Evolutionary conservation across 1,140 invertebrate species (phyloP).

Genomic region (Oscheius sp.): DNA sequence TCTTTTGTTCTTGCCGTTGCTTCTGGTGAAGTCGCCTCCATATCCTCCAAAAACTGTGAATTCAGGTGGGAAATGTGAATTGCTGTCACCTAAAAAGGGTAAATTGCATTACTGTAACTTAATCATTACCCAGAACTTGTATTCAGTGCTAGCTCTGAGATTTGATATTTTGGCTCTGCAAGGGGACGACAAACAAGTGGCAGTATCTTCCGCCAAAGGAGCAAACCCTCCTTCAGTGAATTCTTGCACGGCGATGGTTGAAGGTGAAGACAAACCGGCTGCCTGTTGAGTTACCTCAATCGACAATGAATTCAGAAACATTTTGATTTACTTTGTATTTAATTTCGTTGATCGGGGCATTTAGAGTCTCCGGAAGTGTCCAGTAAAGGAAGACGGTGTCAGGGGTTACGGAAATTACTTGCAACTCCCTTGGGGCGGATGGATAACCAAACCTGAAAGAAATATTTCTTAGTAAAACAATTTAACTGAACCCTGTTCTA

Average conservation of each 20-base stretch:
- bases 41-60: slow-evolving; percentile 52
- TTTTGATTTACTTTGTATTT: slow-evolving; percentile 50
- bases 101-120: slow-evolving; percentile 5
- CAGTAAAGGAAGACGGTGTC: slow-evolving; percentile 58
- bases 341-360: slow-evolving; percentile 55
- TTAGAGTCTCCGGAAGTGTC: slow-evolving; percentile 51
- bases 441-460: slow-evolving; percentile 43
- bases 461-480: neutral
- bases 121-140: slow-evolving; percentile 56
- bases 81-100: slow-evolving; percentile 46
- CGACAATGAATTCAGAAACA: neutral
- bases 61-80: slow-evolving; percentile 53
- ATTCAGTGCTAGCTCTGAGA: slow-evolving; percentile 54
- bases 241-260: slow-evolving; percentile 34
- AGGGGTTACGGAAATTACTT: slow-evolving; percentile 49
- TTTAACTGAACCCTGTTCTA: slow-evolving; percentile 49
- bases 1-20: slow-evolving; percentile 50
- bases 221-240: slow-evolving; percentile 48
- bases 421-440: slow-evolving; percentile 51
- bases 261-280: slow-evolving; percentile 33
- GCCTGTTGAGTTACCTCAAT: slow-evolving; percentile 41
- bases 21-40: slow-evolving; percentile 56
- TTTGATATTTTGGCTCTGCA: slow-evolving; percentile 58
- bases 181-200: slow-evolving; percentile 49
- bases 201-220: slow-evolving; percentile 45